Base-by-base conservation (phyloP, 2,113 vertebrate species). In the Nyctereutes procyonoides region DNA sequence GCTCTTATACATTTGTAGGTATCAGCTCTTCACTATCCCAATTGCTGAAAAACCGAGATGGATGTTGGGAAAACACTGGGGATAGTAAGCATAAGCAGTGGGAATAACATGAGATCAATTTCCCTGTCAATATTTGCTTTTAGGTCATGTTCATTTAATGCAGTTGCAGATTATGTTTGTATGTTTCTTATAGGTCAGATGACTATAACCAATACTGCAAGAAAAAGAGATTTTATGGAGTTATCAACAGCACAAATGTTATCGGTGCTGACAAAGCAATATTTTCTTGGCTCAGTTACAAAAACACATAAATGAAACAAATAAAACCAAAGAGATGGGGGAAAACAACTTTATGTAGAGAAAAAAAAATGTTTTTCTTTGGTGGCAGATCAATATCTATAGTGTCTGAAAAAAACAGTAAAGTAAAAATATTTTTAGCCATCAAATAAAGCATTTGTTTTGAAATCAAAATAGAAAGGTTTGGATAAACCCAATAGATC, bases 341-440 rank as follows among this genome's bases (percentile, higher is more conserved):
- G n/a, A 2, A 7, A 28, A 9, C 24, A 63, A 38, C 17, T 62
- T 67, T 28, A 83, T 24, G 14, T 56, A 79, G 80, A 51, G 32
- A 76, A 80, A 80, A 84, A n/a, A 28, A 32, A 69, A 3, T 43
- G 24, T 20, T 90, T 93, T 96, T 73, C 24, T 96, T 83, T 90
- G 51, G 30, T 71, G 51, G 53, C 19, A 87, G 56, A 84, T 92
- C 74, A 94, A 65, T 85, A 97, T 30, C 30, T 56, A 74, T 5
- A 80, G 8, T 58, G 4, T 95, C 43, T 87, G 32, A 73, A 38
- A 77, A 93, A 73, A 12, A 55, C 7, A 81, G 28, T 69, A 60
- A 90, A 53, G 2, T 88, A 30, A 94, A 94, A 87, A 82, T 91
- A 95, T 85, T 97, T 94, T 89, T 89, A 92, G 60, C 35, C 74